Evolutionary conservation across 2,888 invertebrate genomes (phyloP), one percentile per base, ranked within the genome.

Genomic region (Euplagia quadripunctaria): DNA sequence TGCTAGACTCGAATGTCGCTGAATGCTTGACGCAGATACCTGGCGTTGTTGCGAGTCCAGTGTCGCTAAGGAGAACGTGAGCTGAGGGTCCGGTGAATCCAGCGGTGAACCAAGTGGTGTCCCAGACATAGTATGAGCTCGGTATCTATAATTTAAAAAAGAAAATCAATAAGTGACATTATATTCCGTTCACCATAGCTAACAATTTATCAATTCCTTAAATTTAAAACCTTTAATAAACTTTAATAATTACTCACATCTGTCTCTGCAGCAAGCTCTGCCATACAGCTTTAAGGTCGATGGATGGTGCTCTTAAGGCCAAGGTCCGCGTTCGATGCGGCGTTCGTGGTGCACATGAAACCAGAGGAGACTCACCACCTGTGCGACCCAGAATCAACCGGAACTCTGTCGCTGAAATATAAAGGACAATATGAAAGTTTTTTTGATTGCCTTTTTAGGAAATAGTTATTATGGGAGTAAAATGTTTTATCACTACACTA

Each of bases 211-310:
- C 43, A 46, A 46, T 6, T 46, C 8, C 9, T 3, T 46, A 46
- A 46, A 46, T 31, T n/a, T 58, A 11, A 12, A 20, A 58, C 4
- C 12, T 2, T 58, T 58, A 0, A 12, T 58, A 12, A 0, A 20
- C 20, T 58, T 20, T 14, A 11, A 61, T 5, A 31, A 61, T 46
- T 64, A 96, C 97, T 97, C 93, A 98, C 98, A 98, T 98, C 95
- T 98, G 98, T 79, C 98, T 96, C 87, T 98, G 98, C 43, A 98
- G 96, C 73, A 98, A 96, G 92, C 98, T 98, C 93, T 98, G 98
- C 98, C 98, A 98, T 12, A 98, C 98, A 58, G 98, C 98, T 90
- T 98, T 98, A 61, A 98, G 93, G 90, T 98, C 98, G 75, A 97
- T 96, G 1, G 97, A 98, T 0, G 98, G 98, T 2, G 98, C 98